A percentile compares a stretch with the other conserved stretches of the same genome.
phyloP scores from a whole-genome alignment of 2,113 vertebrate species.

The Sphaerodactylus townsendi region DNA sequence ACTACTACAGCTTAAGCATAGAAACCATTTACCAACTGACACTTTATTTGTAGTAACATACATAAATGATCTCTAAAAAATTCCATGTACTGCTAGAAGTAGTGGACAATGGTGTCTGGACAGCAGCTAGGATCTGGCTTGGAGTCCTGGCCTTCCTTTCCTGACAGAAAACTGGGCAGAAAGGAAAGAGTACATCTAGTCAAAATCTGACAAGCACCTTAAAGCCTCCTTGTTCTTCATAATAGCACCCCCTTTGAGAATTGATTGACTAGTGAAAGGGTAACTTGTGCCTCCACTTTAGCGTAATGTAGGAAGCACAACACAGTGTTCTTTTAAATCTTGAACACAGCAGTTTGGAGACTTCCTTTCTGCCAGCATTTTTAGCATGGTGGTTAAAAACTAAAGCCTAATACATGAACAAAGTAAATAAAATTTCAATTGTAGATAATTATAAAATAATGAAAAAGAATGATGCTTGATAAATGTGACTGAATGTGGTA shows the following conservation, averaged over 20 bases:
- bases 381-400: background rate
- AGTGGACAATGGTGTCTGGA: background rate
- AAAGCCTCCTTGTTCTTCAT: conserved; percentile 17
- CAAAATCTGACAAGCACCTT: conserved; percentile 25
- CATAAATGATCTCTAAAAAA: background rate
- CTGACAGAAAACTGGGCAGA: conserved; percentile 15
- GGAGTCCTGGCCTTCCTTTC: background rate
- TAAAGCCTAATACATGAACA: background rate
- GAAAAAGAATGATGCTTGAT: background rate
- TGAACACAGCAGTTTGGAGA: background rate
- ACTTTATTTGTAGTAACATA: background rate
- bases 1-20: background rate
- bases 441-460: background rate
- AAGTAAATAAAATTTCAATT: background rate
- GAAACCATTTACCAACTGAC: background rate
- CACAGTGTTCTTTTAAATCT: conserved; percentile 5
- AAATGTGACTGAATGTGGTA: background rate
- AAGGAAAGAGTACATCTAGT: conserved; percentile 22
- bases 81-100: background rate
- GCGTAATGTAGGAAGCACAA: conserved; percentile 8
- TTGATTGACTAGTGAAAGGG: conserved; percentile 13
- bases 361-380: conserved; percentile 3
- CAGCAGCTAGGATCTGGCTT: conserved; percentile 17
- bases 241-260: conserved; percentile 26
- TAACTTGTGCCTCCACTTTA: conserved; percentile 21